phyloP scores from a whole-genome alignment of 1,140 invertebrate species.

The Zaprionus lachaisei region DNA sequence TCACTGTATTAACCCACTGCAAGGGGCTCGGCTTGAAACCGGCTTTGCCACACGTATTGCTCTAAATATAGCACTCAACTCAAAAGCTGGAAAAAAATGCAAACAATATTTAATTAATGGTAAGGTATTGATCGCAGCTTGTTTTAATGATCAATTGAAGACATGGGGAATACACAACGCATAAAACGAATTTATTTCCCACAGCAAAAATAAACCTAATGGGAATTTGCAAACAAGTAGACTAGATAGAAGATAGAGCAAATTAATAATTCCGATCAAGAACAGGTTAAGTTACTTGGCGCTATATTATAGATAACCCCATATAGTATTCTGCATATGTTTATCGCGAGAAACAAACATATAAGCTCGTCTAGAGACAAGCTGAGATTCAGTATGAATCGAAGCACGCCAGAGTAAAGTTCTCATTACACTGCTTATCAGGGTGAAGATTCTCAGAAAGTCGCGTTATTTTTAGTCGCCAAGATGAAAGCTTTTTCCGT shows the following conservation, averaged over 20 bases:
- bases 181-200: not conserved
- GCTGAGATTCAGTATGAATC: not conserved
- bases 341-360: not conserved
- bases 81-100: not conserved
- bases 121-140: too few species aligned
- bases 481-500: not conserved
- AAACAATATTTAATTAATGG: not conserved
- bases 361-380: not conserved
- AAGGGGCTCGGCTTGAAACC: not conserved
- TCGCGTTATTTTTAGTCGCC: not conserved
- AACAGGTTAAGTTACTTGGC: not conserved
- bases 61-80: not conserved
- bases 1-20: too few species aligned
- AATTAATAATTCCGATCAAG: not conserved
- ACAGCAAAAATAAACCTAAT: not conserved
- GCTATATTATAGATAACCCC: not conserved
- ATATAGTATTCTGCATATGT: not conserved
- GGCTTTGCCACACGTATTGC: not conserved
- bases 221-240: too few species aligned
- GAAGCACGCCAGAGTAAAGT: not conserved
- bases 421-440: not conserved
- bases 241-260: too few species aligned
- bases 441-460: not conserved
- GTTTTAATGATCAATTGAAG: too few species aligned
- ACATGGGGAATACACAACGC: too few species aligned